Percentiles rank a stretch among this genome's conserved stretches.
Evolutionary conservation across 2,888 invertebrate species (phyloP).

Genomic region (Micoletzkya japonica): DNA sequence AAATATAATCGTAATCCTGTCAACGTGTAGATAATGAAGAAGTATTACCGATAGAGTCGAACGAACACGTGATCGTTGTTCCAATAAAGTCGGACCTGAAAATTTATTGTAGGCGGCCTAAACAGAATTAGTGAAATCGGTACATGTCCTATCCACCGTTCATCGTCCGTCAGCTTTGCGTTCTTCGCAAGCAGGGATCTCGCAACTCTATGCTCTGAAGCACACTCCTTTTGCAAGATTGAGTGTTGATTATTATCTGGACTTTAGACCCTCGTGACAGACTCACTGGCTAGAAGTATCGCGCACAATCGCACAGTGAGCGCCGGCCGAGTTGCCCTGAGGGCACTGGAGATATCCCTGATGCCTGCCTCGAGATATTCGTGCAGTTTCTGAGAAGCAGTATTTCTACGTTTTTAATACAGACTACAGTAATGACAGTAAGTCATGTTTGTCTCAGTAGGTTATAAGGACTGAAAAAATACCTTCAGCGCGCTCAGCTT

Average conservation of each 20-base stretch:
- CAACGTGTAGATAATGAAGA: neutral
- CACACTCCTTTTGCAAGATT: neutral
- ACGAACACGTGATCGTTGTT: conserved; percentile 48
- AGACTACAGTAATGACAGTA: neutral
- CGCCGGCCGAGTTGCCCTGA: neutral
- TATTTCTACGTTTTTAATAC: neutral
- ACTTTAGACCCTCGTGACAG: neutral
- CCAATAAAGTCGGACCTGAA: conserved; percentile 42
- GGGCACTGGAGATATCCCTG: neutral
- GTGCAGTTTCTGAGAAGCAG: conserved; percentile 7
- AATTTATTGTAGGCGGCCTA: neutral
- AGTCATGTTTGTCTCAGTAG: neutral
- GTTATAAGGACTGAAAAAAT: neutral
- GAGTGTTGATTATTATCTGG: no score
- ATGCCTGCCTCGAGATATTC: conserved; percentile 16
- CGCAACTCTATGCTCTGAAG: conserved; percentile 9
- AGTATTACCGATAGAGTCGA: conserved; percentile 24
- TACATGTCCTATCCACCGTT: conserved; percentile 16
- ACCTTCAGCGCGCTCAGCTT: conserved; percentile 38
- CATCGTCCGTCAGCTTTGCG: conserved; percentile 14
- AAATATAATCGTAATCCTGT: neutral
- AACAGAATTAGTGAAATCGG: neutral
- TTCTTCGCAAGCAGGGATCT: neutral
- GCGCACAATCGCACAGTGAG: conserved; percentile 12
- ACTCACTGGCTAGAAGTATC: conserved; percentile 1